Percentiles rank a stretch among this genome's conserved stretches.
Evolutionary conservation across 2,797 vertebrate genomes (phyloP).

Genomic region (Cyclopterus lumpus): DNA sequence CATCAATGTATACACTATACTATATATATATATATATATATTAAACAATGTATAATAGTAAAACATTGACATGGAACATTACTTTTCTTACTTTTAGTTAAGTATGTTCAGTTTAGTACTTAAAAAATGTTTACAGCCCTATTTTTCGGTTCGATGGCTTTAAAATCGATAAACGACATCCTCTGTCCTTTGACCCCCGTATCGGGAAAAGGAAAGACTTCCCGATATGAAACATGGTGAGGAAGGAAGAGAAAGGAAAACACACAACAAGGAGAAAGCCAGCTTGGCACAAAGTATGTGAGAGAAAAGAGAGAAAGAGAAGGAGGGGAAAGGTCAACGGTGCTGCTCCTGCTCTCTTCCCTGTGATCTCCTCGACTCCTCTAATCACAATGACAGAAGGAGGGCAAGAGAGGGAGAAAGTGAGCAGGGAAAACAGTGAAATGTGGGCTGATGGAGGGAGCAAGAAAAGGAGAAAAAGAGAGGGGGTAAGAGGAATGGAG

Average conservation of each 20-base stretch:
- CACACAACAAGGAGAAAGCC: constrained; percentile 24
- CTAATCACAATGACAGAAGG: constrained; percentile 76
- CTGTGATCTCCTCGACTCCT: constrained; percentile 71
- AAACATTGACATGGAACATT: too few species aligned
- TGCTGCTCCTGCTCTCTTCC: constrained; percentile 52
- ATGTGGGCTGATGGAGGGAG: constrained; percentile 32
- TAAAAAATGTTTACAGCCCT: too few species aligned
- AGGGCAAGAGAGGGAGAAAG: constrained; percentile 60
- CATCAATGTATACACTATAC: too few species aligned
- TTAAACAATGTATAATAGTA: too few species aligned
- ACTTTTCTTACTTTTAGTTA: too few species aligned
- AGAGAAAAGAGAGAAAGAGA: constrained; percentile 30
- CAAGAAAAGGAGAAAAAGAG: not conserved
- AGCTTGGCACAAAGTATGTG: constrained; percentile 34
- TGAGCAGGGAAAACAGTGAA: constrained; percentile 42
- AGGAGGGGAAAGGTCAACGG: constrained; percentile 66
- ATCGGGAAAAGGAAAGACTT: too few species aligned
- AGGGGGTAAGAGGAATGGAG: not conserved
- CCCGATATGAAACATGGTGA: not conserved
- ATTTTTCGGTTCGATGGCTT: too few species aligned
- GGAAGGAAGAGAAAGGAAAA: constrained; percentile 13
- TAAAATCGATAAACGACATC: too few species aligned
- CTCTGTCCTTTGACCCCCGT: too few species aligned
- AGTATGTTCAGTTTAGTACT: not conserved
- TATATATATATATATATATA: too few species aligned